These are phyloP conservation scores for Pseudomyrmex gracilis DNA, from an alignment of 1,140 invertebrate species.

Conservation along the genomic window DNA sequence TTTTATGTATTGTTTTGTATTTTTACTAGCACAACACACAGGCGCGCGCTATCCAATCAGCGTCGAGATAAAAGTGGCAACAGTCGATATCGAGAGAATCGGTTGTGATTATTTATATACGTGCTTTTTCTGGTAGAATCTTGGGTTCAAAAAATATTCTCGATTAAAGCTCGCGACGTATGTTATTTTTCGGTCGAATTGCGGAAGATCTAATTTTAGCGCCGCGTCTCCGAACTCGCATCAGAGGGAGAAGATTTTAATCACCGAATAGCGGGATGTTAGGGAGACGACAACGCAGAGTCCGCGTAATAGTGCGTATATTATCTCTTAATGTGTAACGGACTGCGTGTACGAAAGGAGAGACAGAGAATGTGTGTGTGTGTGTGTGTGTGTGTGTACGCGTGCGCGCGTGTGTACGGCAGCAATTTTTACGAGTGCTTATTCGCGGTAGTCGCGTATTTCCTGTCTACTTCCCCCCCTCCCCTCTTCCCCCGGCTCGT, in stretches of 20 bases:
- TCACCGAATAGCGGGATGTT: neutral
- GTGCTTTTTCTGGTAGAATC: too few species aligned
- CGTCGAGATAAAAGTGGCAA: too few species aligned
- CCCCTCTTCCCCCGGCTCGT: neutral
- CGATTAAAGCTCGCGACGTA: too few species aligned
- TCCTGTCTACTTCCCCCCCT: slow-evolving; percentile 40
- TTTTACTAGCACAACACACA: too few species aligned
- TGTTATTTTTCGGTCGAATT: neutral
- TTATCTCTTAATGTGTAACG: slow-evolving; percentile 44
- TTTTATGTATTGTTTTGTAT: too few species aligned
- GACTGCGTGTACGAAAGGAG: neutral
- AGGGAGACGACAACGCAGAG: neutral
- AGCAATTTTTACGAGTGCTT: slow-evolving; percentile 74
- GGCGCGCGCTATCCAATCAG: too few species aligned
- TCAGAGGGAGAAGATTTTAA: slow-evolving; percentile 18
- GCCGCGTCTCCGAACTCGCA: neutral
- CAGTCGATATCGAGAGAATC: too few species aligned
- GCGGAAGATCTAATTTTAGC: neutral
- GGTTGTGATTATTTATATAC: too few species aligned
- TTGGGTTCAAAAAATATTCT: too few species aligned
- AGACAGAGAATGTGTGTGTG: neutral
- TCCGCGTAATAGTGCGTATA: slow-evolving; percentile 15
- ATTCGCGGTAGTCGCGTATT: slow-evolving; percentile 74
- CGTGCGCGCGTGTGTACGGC: neutral
- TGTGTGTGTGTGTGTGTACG: too few species aligned